Evolutionary conservation across 2,113 vertebrate genomes (phyloP).

Genomic region (Phasianus colchicus): DNA sequence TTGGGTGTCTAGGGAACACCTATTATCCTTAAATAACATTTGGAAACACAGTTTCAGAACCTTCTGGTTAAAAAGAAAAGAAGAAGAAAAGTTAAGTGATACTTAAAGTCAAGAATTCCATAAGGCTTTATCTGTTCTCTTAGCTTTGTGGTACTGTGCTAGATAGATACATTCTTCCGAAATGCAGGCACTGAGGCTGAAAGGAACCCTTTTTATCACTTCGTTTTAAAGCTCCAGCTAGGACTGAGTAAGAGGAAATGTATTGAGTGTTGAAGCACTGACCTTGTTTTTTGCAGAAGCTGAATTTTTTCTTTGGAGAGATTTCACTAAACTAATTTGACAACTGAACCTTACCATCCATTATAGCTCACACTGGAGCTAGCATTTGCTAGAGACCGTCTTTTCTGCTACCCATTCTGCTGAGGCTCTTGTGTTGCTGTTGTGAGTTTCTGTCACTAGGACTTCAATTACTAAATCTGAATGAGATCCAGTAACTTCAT

Average conservation of each 20-base stretch:
- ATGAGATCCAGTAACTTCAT: not conserved
- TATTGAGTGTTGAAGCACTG: slow-evolving; percentile 4
- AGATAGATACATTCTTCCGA: not conserved
- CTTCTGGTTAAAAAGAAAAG: not conserved
- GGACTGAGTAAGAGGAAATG: not conserved
- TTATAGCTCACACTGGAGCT: not conserved
- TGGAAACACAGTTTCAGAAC: not conserved
- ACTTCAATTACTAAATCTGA: not conserved
- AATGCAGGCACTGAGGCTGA: slow-evolving; percentile 16
- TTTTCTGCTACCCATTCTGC: not conserved
- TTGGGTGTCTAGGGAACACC: not conserved
- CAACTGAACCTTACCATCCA: not conserved
- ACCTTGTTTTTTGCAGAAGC: slow-evolving; percentile 20
- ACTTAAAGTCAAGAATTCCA: not conserved
- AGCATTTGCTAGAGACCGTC: not conserved
- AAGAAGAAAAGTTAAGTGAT: not conserved
- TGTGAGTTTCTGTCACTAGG: not conserved
- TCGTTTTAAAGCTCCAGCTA: slow-evolving; percentile 43
- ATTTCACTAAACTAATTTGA: not conserved
- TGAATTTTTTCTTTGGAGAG: not conserved
- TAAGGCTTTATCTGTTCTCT: slow-evolving; percentile 13
- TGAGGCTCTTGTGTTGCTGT: accelerated
- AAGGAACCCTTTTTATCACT: slow-evolving; percentile 8
- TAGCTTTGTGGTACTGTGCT: not conserved
- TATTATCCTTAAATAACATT: not conserved